phyloP scores from a whole-genome alignment of 2,113 vertebrate genomes.

The Siphamia tubifer region DNA sequence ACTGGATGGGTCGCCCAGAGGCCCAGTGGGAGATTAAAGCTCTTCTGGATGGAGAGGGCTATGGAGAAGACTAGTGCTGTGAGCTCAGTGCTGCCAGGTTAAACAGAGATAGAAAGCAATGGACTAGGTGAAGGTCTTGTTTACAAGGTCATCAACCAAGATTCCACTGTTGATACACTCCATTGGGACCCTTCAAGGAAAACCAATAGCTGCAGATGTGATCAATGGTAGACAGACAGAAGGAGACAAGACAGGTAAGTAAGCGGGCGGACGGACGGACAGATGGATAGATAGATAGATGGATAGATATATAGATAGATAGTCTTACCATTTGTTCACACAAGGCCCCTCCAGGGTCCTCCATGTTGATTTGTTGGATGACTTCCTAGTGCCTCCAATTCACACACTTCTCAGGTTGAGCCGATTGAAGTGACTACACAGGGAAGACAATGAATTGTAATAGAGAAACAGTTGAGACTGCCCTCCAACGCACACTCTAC shows the following conservation, averaged over 20 bases:
- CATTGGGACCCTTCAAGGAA: slow-evolving; percentile 7
- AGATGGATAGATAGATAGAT: background rate
- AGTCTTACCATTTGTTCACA: background rate
- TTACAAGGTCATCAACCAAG: slow-evolving; percentile 15
- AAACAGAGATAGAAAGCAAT: slow-evolving; percentile 17
- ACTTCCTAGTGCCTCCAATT: slow-evolving; percentile 35
- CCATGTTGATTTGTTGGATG: slow-evolving; percentile 49
- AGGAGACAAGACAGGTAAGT: too few species aligned
- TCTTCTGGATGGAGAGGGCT: slow-evolving; percentile 66
- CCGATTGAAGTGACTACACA: slow-evolving; percentile 18
- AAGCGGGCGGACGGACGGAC: too few species aligned
- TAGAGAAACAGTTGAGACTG: slow-evolving; percentile 6
- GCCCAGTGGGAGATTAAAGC: slow-evolving; percentile 74
- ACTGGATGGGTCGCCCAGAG: slow-evolving; percentile 67
- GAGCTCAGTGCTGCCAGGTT: slow-evolving; percentile 37
- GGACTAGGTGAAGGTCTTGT: slow-evolving; percentile 6
- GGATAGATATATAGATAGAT: background rate
- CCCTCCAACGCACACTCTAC: slow-evolving; percentile 48
- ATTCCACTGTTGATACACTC: slow-evolving; percentile 15
- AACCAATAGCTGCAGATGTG: background rate
- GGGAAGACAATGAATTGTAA: slow-evolving; percentile 12
- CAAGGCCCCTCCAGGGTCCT: background rate
- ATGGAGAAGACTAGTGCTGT: slow-evolving; percentile 38
- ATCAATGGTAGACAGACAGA: background rate
- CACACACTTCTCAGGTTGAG: slow-evolving; percentile 32